Conservation (phyloP, 2,888 invertebrate species). For the Pristionchus japonicus region DNA sequence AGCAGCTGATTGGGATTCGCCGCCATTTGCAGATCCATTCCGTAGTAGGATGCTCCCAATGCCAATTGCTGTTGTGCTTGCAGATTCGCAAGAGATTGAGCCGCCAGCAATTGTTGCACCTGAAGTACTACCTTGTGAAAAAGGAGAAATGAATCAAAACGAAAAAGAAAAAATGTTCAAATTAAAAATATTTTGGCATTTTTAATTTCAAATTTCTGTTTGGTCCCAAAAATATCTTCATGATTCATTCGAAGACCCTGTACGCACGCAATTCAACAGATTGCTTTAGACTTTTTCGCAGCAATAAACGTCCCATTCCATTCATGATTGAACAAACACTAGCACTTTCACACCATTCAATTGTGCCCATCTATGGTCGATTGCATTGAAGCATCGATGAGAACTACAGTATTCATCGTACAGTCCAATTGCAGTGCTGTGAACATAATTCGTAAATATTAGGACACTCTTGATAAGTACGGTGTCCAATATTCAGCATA, state of each 20-base stretch:
- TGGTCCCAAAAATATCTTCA: no score
- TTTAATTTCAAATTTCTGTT: no score
- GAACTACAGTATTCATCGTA: background rate
- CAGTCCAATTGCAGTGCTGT: background rate
- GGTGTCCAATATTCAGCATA: no score
- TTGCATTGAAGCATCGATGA: background rate
- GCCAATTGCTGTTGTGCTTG: slow-evolving; percentile 43
- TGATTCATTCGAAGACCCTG: no score
- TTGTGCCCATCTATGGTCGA: background rate
- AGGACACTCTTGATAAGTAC: background rate
- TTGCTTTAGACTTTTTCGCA: background rate
- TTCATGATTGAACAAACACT: background rate
- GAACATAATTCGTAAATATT: background rate
- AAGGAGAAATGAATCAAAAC: no score
- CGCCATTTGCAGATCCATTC: slow-evolving; percentile 26
- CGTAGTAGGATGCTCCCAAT: background rate
- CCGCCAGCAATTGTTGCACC: slow-evolving; percentile 43
- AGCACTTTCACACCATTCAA: background rate
- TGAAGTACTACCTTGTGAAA: background rate
- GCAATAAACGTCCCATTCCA: background rate
- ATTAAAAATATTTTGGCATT: no score
- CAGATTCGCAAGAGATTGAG: slow-evolving; percentile 31
- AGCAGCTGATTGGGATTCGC: slow-evolving; percentile 24
- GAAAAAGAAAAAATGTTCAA: no score
- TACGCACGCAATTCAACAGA: no score